Conservation (phyloP, 2,888 invertebrate species). For the Ornithoptera priamus region DNA sequence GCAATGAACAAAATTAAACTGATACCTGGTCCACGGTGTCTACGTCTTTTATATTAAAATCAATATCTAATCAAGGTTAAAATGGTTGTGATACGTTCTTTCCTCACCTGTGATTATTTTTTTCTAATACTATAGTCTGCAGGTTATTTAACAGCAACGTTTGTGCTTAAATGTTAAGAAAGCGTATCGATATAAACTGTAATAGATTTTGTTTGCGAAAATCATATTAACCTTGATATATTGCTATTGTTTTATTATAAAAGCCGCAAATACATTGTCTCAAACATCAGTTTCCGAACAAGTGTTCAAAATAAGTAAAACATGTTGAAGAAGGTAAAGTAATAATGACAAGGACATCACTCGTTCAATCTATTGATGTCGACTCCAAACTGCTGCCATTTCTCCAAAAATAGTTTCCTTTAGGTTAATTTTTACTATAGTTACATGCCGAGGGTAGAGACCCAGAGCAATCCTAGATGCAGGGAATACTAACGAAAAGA, state of each 20-base stretch:
- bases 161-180: not conserved
- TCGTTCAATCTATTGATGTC: too few relatives aligned
- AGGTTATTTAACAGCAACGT: not conserved
- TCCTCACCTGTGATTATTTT: not conserved
- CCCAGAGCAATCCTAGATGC: too few relatives aligned
- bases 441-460: too few relatives aligned
- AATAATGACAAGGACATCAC: too few relatives aligned
- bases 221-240: slow-evolving; percentile 2
- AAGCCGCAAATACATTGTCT: not conserved
- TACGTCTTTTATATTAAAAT: slow-evolving; percentile 8
- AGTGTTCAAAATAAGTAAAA: not conserved
- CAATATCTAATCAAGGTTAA: slow-evolving; percentile 6
- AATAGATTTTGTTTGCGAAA: not conserved
- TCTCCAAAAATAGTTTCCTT: too few relatives aligned
- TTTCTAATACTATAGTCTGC: not conserved
- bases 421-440: too few relatives aligned
- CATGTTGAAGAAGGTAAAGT: not conserved
- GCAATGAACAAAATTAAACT: not conserved
- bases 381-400: too few relatives aligned
- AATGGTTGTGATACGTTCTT: slow-evolving; percentile 3
- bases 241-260: slow-evolving; percentile 1
- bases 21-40: not conserved
- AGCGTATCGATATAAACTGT: not conserved
- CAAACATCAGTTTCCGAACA: not conserved
- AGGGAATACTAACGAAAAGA: too few relatives aligned